These are phyloP conservation scores for Macrocentrus cingulum DNA, from an alignment of 1,140 invertebrate genomes.

Conservation along the genomic window DNA sequence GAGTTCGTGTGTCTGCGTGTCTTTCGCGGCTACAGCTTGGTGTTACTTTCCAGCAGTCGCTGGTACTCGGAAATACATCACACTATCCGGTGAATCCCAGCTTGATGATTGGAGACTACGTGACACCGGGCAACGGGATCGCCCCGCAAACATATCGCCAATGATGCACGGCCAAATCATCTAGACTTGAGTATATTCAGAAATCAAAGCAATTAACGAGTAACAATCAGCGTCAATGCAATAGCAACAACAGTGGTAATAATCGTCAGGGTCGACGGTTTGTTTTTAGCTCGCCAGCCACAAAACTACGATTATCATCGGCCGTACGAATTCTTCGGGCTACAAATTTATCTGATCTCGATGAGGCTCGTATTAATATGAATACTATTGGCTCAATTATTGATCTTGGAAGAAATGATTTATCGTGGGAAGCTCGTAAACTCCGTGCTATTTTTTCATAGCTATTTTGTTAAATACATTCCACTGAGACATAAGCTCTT, in stretches of 20 bases:
- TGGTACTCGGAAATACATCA: constrained; percentile 65
- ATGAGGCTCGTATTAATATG: constrained; percentile 17
- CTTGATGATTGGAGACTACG: constrained; percentile 80
- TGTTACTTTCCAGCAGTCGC: constrained; percentile 62
- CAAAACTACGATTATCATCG: constrained; percentile 46
- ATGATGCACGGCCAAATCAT: constrained; percentile 50
- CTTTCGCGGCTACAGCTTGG: constrained; percentile 57
- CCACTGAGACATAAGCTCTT: constrained; percentile 32
- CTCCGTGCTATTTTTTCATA: constrained; percentile 45
- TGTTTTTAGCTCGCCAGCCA: constrained; percentile 44
- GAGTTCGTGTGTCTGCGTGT: constrained; percentile 50
- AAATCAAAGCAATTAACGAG: constrained; percentile 38
- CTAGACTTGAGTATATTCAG: constrained; percentile 36
- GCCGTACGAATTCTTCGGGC: constrained; percentile 40
- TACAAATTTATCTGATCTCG: constrained; percentile 30
- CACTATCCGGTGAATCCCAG: constrained; percentile 74
- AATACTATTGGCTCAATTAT: constrained; percentile 15
- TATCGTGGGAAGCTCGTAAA: constrained; percentile 40
- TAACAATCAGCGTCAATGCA: constrained; percentile 22
- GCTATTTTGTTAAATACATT: constrained; percentile 30
- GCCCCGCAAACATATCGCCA: constrained; percentile 59
- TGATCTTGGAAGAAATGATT: constrained; percentile 33
- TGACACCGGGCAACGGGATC: constrained; percentile 63
- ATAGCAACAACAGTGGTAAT: constrained; percentile 18
- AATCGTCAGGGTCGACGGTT: constrained; percentile 44